Evolutionary conservation across 1,140 invertebrate genomes (phyloP), one percentile per base, ranked within the genome.

Genomic region (Drosophila pseudoananassae): DNA sequence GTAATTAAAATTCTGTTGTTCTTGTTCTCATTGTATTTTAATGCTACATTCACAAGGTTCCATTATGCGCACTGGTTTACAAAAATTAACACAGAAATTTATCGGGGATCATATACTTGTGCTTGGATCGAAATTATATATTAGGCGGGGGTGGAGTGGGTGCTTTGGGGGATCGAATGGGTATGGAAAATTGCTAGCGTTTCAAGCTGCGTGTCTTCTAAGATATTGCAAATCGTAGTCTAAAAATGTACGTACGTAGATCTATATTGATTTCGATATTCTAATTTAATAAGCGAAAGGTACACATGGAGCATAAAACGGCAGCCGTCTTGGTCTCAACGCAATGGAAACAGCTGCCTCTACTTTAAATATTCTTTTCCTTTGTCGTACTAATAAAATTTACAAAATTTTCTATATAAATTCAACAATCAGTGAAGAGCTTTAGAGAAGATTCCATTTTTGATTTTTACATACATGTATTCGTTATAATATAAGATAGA

Each of bases 231-330:
- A 76, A 73, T 75, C 64, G 65, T 71, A 55, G 59, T 76, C 66
- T 79, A 78, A 56, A 78, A 56, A 55, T 46, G 50, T 46, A 54
- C 63, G 40, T 47, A 56, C 73, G 45, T 80, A 66, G 53, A 57
- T 74, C 72, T 77, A 69, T 60, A 60, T 64, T 61, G 52, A 54
- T 75, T 74, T 75, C 53, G 63, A 70, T 80, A 80, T 66, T 82
- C 79, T 87, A 87, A 71, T 75, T 85, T 60, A 85, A 78, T 87
- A 87, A 87, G 82, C 82, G 78, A 88, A 87, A 87, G 82, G 82
- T 85, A 85, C 81, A 85, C 81, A 85, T 85, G 81, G 81, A 85
- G 81, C 81, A 82, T 85, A 82, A 87, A 78, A 82, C 65, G 77
- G 60, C 60, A 27, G 68, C 68, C 57, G 50, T 15, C 47, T 15